Percentiles rank a stretch among this genome's conserved stretches.
Conservation (phyloP, 2,888 invertebrate genomes). For the Caenorhabditis sp. region DNA sequence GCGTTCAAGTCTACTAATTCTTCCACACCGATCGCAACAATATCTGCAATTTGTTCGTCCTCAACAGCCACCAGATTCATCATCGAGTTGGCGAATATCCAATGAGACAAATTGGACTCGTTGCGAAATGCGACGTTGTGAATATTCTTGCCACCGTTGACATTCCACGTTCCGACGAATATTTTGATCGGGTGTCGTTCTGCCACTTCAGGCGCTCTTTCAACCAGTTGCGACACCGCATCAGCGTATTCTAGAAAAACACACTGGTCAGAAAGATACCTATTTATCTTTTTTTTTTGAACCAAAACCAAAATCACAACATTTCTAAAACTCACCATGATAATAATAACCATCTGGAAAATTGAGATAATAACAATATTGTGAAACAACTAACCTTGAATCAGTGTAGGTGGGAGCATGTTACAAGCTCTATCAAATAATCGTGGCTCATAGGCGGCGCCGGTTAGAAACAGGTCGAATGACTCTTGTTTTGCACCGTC, state of each 20-base stretch:
- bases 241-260: conserved; percentile 63
- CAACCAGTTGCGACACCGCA: conserved; percentile 60
- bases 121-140: conserved; percentile 82
- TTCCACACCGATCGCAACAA: conserved; percentile 97
- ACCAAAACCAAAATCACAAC: conserved; percentile 21
- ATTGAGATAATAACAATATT: not conserved
- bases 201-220: conserved; percentile 57
- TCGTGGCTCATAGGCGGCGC: conserved; percentile 89
- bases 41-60: conserved; percentile 77
- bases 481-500: conserved; percentile 87
- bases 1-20: conserved; percentile 99
- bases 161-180: conserved; percentile 86
- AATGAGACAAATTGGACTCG: conserved; percentile 73
- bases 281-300: not conserved
- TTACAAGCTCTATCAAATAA: conserved; percentile 89
- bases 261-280: not conserved
- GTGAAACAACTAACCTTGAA: conserved; percentile 77
- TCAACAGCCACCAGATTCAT: conserved; percentile 44
- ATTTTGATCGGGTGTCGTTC: conserved; percentile 47
- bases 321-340: conserved; percentile 72
- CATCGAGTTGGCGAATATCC: conserved; percentile 70
- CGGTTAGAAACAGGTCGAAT: conserved; percentile 90
- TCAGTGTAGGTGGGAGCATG: conserved; percentile 84
- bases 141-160: conserved; percentile 98
- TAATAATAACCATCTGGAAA: conserved; percentile 63